Percentiles rank a stretch among this genome's conserved stretches.
phyloP scores from a whole-genome alignment of 1,140 invertebrate genomes.

The Temnothorax nylanderi region DNA sequence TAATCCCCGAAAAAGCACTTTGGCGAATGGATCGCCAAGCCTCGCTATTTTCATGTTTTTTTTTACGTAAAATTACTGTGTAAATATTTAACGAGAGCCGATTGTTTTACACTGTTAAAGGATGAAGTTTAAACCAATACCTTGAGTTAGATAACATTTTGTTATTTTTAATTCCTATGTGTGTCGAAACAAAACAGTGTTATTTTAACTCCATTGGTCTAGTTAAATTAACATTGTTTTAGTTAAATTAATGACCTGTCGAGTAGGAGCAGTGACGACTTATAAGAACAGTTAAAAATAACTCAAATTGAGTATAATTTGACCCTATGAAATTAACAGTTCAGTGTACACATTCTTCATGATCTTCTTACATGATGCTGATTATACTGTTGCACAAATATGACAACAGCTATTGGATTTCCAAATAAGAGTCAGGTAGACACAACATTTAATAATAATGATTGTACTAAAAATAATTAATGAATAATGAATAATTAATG shows the following conservation, averaged over 20 bases:
- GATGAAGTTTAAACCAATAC: too few relatives aligned
- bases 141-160: too few relatives aligned
- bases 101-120: not conserved
- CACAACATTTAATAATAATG: not conserved
- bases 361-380: not conserved
- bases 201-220: too few relatives aligned
- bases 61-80: not conserved
- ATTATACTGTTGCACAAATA: not conserved
- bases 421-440: not conserved
- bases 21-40: not conserved
- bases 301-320: too few relatives aligned
- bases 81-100: not conserved
- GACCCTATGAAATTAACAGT: too few relatives aligned
- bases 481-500: not conserved
- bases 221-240: too few relatives aligned
- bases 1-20: not conserved
- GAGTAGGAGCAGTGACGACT: too few relatives aligned
- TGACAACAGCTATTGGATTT: not conserved
- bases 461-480: not conserved
- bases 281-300: too few relatives aligned
- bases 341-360: not conserved
- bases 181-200: too few relatives aligned
- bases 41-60: too few relatives aligned
- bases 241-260: too few relatives aligned
- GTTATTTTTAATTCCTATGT: too few relatives aligned